Evolutionary conservation across 1,140 invertebrate genomes (phyloP).

Genomic region (Galendromus occidentalis): DNA sequence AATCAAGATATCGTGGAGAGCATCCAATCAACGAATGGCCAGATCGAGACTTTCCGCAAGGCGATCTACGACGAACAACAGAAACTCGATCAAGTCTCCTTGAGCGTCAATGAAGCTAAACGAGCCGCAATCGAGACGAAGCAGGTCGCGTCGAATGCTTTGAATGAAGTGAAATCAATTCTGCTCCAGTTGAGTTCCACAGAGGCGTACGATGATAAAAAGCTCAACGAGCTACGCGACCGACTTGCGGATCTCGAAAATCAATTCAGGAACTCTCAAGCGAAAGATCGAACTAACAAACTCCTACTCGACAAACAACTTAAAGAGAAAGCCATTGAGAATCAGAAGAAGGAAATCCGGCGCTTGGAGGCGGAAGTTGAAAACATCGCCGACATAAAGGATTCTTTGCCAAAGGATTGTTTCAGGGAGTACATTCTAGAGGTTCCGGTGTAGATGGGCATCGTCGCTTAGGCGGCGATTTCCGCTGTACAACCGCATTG

Average conservation of each 20-base stretch:
- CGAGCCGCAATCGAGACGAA: slow-evolving; percentile 51
- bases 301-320: slow-evolving; percentile 44
- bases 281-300: slow-evolving; percentile 49
- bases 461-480: too few species aligned
- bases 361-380: slow-evolving; percentile 52
- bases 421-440: too few species aligned
- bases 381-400: slow-evolving; percentile 62
- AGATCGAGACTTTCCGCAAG: background rate
- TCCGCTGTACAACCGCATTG: too few species aligned
- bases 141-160: slow-evolving; percentile 55
- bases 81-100: slow-evolving; percentile 38
- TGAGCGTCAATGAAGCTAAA: slow-evolving; percentile 53
- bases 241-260: slow-evolving; percentile 49
- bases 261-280: slow-evolving; percentile 45
- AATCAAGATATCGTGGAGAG: background rate
- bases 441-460: too few species aligned
- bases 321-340: slow-evolving; percentile 54
- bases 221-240: slow-evolving; percentile 45
- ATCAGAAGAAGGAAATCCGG: slow-evolving; percentile 56
- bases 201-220: background rate
- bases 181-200: slow-evolving; percentile 24
- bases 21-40: background rate
- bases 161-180: slow-evolving; percentile 54
- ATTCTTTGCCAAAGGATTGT: slow-evolving; percentile 59
- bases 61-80: background rate